Percentiles rank a stretch among this genome's conserved stretches.
These are phyloP conservation scores for Nasua narica DNA, from an alignment of 2,797 vertebrate species.

Conservation along the genomic window DNA sequence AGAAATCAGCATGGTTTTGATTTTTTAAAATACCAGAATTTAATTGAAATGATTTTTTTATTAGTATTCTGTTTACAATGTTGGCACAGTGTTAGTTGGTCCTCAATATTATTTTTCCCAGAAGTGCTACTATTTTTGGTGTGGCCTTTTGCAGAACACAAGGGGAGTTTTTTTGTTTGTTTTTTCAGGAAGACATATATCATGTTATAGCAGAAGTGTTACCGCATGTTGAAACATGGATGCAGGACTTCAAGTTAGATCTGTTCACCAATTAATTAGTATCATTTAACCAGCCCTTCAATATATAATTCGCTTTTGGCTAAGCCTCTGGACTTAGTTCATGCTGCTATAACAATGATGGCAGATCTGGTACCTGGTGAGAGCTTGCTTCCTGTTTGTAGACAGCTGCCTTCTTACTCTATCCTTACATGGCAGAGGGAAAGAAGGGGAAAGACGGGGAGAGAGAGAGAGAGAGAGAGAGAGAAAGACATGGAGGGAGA, in stretches of 20 bases:
- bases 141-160: conserved; percentile 2
- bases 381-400: not conserved
- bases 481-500: not conserved
- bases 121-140: not conserved
- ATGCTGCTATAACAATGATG: not conserved
- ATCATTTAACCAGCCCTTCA: conserved; percentile 9
- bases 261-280: not conserved
- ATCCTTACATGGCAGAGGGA: not conserved
- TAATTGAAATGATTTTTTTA: conserved; percentile 1
- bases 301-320: not conserved
- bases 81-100: not conserved
- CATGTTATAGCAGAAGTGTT: not conserved
- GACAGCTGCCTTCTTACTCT: not conserved
- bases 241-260: not conserved
- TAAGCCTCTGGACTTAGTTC: not conserved
- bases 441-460: not conserved
- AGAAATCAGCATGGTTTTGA: not conserved
- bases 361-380: not conserved
- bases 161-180: not conserved
- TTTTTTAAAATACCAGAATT: not conserved
- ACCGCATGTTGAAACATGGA: not conserved
- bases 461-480: not conserved
- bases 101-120: not conserved
- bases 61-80: not conserved
- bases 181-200: not conserved